Conservation (phyloP, 2,797 vertebrate species). For the Peromyscus aztecus region DNA sequence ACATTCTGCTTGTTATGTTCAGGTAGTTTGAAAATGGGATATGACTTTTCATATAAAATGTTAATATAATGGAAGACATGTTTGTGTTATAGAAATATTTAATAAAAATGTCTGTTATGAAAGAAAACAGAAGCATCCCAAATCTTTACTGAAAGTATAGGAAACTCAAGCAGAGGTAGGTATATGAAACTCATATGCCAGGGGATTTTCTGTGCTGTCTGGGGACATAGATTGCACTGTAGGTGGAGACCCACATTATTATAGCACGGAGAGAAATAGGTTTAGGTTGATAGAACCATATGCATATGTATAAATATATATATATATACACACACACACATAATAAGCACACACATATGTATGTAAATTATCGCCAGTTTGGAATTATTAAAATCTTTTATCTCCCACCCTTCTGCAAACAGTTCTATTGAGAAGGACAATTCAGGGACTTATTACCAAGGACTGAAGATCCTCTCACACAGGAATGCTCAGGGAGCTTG, state of each 20-base stretch:
- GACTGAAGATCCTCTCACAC: background rate
- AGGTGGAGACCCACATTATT: background rate
- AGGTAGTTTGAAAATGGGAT: conserved; percentile 27
- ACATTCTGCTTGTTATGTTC: conserved; percentile 49
- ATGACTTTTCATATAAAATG: conserved; percentile 19
- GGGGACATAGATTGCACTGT: background rate
- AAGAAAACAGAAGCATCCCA: background rate
- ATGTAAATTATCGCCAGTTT: background rate
- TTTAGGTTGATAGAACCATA: background rate
- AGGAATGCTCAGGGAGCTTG: background rate
- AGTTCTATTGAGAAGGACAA: background rate
- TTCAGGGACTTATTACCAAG: too few species aligned
- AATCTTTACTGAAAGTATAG: background rate
- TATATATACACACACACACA: background rate
- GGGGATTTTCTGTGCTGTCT: background rate
- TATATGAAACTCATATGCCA: background rate
- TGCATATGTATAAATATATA: background rate
- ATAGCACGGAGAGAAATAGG: background rate
- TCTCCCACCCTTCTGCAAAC: background rate
- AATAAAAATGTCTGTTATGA: conserved; percentile 38
- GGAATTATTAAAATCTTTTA: background rate
- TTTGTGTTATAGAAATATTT: conserved; percentile 26
- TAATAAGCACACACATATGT: background rate
- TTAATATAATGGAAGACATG: background rate
- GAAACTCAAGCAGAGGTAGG: background rate